Evolutionary conservation across 1,140 invertebrate species (phyloP), one percentile per base, ranked within the genome.

Genomic region (Solenopsis fugax): DNA sequence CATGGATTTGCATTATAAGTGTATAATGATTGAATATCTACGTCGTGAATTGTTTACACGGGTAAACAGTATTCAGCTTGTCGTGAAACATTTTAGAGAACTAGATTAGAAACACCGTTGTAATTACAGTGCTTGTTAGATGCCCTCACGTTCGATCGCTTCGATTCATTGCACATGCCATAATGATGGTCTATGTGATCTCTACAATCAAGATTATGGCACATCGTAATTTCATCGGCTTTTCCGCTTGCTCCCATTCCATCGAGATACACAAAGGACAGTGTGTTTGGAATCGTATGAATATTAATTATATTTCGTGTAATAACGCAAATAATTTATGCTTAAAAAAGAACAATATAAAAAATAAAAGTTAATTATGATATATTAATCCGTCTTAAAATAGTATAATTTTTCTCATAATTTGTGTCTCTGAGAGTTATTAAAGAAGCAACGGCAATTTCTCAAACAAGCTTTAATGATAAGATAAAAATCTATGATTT

Each of bases 71-170:
- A 87, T 88, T 90, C 86, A 91, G 87, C 80, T 52, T 69, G 34
- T 65, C 45, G 24, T 64, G 56, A 37, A 80, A 58, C 16, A 80
- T 54, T 72, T 45, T 50, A 54, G 65, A 76, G 67, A 82, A 90
- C 78, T 90, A 90, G 86, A 86, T 78, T 90, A 86, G 21, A 82
- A 48, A 73, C 54, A 90, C 67, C 48, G 50, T 85, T 82, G 69
- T 76, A 82, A 90, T 88, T 82, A 82, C 86, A 60, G 54, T 45
- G 50, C 75, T 67, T 29, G 6, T 82, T 87, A 80, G 50, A 81
- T 65, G 56, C 62, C 29, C 58, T 78, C 50, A 48, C 34, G 18
- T 78, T 76, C 58, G 60, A 85, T 85, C 52, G 67, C 62, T 87
- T 81, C 29, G 64, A 76, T 73, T 21, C 56, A 82, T 50, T 78